Base-by-base conservation (phyloP, 2,888 invertebrate species). In the Glaucopsyche alexis region DNA sequence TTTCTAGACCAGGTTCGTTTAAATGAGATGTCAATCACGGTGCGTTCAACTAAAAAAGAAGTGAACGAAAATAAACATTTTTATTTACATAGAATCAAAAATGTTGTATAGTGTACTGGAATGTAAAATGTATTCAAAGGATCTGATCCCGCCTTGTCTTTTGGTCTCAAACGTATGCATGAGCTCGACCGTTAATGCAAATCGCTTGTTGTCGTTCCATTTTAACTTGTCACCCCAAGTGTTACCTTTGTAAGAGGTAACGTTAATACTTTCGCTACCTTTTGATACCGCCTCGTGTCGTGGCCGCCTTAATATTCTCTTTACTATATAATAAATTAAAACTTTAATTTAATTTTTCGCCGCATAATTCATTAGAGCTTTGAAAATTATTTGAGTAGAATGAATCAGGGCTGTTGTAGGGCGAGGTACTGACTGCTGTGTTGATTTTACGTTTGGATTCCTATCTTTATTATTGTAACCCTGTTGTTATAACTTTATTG, bases 111-210 rank as follows among this genome's bases (percentile, higher is more conserved):
- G 19, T 19, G 11, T 19, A 8, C 11, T 55, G 55, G 4, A 55
- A 19, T 55, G 55, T 19, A 6, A 29, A 60, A 38, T 16, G 60
- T 14, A 38, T 19, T 60, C 60, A 60, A 60, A 60, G 7, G 60
- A 60, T 60, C 60, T 14, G 13, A 11, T 60, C 55, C 13, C 60
- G 29, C 0, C 29, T 13, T 13, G 60, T 29, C 29, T 29, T 29
- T 60, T 13, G 29, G 29, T 13, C 16, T 6, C 16, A 29, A 38
- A 60, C 29, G 29, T 60, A 60, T 60, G 55, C 60, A 29, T 29
- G 60, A 29, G 29, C 29, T 14, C 60, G 38, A 60, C 55, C 55
- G 55, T 29, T 55, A 29, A 60, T 38, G 60, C 60, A 60, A 60
- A 60, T 60, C 60, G 60, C 29, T 13, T 60, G 60, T 29, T 60